Conservation (phyloP, 2,113 vertebrate genomes). For the Chaenocephalus aceratus region DNA sequence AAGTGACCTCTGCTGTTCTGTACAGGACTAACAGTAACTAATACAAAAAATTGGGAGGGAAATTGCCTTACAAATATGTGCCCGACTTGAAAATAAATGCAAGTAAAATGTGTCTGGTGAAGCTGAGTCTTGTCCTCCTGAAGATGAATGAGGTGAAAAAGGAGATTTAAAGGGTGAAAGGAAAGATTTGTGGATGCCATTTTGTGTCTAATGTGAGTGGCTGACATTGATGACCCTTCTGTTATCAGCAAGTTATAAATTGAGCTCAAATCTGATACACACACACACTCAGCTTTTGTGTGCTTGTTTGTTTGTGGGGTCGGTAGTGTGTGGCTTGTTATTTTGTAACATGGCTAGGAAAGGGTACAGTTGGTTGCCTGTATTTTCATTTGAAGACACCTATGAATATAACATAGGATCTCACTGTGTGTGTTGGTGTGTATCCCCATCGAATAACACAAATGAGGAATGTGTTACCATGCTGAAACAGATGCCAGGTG, state of each 20-base stretch:
- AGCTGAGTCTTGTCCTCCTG: slow-evolving; percentile 7
- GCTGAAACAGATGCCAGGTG: slow-evolving; percentile 30
- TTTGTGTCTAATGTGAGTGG: slow-evolving; percentile 26
- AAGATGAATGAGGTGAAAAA: slow-evolving; percentile 39
- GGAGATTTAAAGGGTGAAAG: slow-evolving; percentile 46
- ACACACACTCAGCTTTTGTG: background rate
- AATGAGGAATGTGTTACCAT: slow-evolving; percentile 25
- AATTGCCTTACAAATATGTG: slow-evolving; percentile 28
- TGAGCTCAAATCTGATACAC: background rate
- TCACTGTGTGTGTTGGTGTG: slow-evolving; percentile 7
- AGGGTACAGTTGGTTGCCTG: slow-evolving; percentile 24
- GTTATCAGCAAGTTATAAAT: slow-evolving; percentile 10
- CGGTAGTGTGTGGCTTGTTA: slow-evolving; percentile 25
- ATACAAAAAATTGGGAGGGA: slow-evolving; percentile 5
- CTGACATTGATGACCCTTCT: slow-evolving; percentile 25
- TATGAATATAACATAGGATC: slow-evolving; percentile 46
- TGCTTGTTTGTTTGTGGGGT: background rate
- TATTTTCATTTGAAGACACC: slow-evolving; percentile 44
- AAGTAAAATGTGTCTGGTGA: slow-evolving; percentile 21
- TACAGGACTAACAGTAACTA: background rate
- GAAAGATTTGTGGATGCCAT: slow-evolving; percentile 25
- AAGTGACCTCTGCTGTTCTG: background rate
- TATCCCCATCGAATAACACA: slow-evolving; percentile 18
- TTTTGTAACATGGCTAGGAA: slow-evolving; percentile 29
- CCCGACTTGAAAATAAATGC: slow-evolving; percentile 18